A percentile compares a stretch with the other conserved stretches of the same genome.
These are phyloP conservation scores for Aphidius ervi DNA, from an alignment of 1,140 invertebrate genomes.

Conservation along the genomic window DNA sequence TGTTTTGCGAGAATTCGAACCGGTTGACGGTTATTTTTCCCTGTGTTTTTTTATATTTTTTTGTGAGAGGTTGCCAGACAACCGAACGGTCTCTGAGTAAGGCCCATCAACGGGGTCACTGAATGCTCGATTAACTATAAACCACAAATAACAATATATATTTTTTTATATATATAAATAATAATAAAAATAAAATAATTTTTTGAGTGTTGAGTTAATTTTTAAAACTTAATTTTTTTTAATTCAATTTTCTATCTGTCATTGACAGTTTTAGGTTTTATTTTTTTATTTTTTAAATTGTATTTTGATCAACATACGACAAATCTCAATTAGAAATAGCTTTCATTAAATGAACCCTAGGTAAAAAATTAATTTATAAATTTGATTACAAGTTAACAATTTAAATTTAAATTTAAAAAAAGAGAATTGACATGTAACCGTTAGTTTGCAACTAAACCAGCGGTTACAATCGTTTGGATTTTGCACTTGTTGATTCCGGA, in stretches of 20 bases:
- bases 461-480: slow-evolving; percentile 4
- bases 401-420: slow-evolving; percentile 4
- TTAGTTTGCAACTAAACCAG: slow-evolving; percentile 13
- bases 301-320: too few relatives aligned
- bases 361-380: too few relatives aligned
- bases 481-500: slow-evolving; percentile 20
- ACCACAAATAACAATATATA: too few relatives aligned
- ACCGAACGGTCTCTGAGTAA: slow-evolving; percentile 24
- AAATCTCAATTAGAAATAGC: too few relatives aligned
- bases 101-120: slow-evolving; percentile 24
- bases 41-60: slow-evolving; percentile 28
- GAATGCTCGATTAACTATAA: slow-evolving; percentile 2
- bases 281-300: too few relatives aligned
- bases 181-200: too few relatives aligned
- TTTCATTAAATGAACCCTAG: too few relatives aligned
- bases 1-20: slow-evolving; percentile 33
- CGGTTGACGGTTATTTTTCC: slow-evolving; percentile 33
- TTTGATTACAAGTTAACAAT: background rate
- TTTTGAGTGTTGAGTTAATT: too few relatives aligned
- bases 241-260: too few relatives aligned
- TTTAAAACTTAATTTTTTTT: too few relatives aligned
- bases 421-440: slow-evolving; percentile 3
- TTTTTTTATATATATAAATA: too few relatives aligned
- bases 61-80: slow-evolving; percentile 10
- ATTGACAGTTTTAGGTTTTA: too few relatives aligned